Conservation (phyloP, 2,797 vertebrate species). For the Tragopan temminckii region DNA sequence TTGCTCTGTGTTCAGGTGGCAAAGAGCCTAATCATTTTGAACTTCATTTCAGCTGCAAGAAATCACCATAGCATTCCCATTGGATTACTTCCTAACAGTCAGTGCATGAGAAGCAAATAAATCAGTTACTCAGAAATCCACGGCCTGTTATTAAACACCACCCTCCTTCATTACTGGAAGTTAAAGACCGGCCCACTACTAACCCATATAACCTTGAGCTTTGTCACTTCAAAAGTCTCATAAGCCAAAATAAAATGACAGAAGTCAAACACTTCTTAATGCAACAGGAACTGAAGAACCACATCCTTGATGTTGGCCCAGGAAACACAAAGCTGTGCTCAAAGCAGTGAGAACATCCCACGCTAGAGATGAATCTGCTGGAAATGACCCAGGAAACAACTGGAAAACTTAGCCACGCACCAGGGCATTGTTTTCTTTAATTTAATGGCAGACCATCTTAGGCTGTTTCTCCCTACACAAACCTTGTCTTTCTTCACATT, state of each 20-base stretch:
- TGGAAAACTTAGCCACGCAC: no score
- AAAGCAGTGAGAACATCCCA: neutral
- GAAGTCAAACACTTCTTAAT: neutral
- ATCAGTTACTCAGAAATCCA: neutral
- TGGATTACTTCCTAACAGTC: neutral
- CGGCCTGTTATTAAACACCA: neutral
- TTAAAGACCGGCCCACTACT: neutral
- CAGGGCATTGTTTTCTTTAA: neutral
- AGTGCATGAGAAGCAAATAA: neutral
- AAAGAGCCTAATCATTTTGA: neutral
- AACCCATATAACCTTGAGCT: neutral
- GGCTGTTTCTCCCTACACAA: neutral
- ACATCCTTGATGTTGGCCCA: neutral
- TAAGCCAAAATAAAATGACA: neutral
- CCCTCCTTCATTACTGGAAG: neutral
- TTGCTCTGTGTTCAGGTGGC: neutral
- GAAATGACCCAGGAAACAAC: neutral
- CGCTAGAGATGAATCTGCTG: neutral
- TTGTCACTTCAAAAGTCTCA: neutral
- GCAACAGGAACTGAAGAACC: neutral
- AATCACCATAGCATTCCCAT: neutral
- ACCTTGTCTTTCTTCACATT: neutral
- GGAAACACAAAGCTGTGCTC: neutral
- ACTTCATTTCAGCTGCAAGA: neutral
- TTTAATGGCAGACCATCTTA: constrained; percentile 18